Evolutionary conservation across 1,140 invertebrate genomes (phyloP).

Genomic region (Diprion similis): DNA sequence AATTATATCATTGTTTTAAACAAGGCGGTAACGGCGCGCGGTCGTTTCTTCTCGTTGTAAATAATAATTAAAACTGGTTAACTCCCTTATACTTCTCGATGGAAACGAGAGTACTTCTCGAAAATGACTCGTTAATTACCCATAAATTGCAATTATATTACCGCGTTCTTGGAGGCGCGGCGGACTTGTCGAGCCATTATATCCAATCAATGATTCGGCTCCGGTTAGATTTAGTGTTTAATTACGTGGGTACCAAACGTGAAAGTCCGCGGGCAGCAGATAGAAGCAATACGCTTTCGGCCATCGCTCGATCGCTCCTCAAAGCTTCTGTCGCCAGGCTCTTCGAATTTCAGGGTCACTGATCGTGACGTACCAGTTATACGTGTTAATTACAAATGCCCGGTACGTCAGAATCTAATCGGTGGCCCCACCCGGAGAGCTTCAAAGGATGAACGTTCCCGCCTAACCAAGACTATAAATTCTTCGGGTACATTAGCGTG

Average conservation of each 20-base stretch:
- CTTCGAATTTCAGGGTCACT: not conserved
- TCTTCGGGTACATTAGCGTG: constrained; percentile 39
- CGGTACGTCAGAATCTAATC: constrained; percentile 39
- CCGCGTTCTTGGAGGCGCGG: not conserved
- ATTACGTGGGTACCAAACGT: constrained; percentile 20
- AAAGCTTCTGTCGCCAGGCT: too few relatives aligned
- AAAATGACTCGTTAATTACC: constrained; percentile 31
- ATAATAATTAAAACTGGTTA: constrained; percentile 4
- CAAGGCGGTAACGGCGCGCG: too few relatives aligned
- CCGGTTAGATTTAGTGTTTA: constrained; percentile 31
- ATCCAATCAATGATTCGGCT: constrained; percentile 29
- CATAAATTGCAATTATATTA: constrained; percentile 38
- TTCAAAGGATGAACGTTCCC: constrained; percentile 22
- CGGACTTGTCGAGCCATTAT: constrained; percentile 22
- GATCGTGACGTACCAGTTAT: constrained; percentile 21
- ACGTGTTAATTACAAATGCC: constrained; percentile 39
- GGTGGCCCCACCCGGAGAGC: constrained; percentile 23
- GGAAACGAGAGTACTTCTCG: not conserved
- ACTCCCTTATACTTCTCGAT: not conserved
- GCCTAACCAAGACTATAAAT: constrained; percentile 37
- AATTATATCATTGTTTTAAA: too few relatives aligned
- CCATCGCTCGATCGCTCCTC: not conserved
- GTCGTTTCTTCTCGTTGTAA: not conserved
- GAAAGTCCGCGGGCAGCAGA: not conserved
- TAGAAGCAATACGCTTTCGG: not conserved